phyloP scores from a whole-genome alignment of 1,140 invertebrate genomes.

The Nasonia vitripennis region DNA sequence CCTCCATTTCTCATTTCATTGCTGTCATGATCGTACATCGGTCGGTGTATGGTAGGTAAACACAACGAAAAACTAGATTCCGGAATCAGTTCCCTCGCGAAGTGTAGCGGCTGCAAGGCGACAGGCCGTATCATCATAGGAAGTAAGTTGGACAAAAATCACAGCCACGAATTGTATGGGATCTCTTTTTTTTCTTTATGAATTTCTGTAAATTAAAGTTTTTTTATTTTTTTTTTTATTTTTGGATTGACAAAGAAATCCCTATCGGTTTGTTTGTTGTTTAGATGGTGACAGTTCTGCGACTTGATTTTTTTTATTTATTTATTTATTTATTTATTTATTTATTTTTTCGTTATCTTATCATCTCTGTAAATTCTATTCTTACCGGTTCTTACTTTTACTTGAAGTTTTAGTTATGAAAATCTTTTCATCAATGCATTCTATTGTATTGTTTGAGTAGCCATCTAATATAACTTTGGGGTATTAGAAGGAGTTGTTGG shows the following conservation, averaged over 20 bases:
- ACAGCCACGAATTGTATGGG: conserved; percentile 63
- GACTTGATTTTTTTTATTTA: conserved; percentile 38
- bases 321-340: conserved; percentile 29
- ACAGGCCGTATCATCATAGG: conserved; percentile 72
- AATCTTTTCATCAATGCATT: conserved; percentile 39
- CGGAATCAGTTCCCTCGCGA: conserved; percentile 72
- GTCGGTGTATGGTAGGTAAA: conserved; percentile 72
- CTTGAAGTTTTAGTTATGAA: conserved; percentile 50
- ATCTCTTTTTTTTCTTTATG: conserved; percentile 56
- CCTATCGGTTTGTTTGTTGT: conserved; percentile 59
- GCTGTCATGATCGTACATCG: conserved; percentile 72
- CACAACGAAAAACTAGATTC: conserved; percentile 72
- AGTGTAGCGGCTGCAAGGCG: conserved; percentile 72
- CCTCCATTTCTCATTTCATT: conserved; percentile 69
- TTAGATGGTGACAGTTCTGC: conserved; percentile 67
- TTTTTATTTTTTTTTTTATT: conserved; percentile 32
- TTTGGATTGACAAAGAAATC: conserved; percentile 53
- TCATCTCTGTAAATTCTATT: conserved; percentile 45
- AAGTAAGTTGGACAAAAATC: conserved; percentile 71
- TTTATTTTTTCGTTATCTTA: not conserved
- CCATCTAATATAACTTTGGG: conserved; percentile 50
- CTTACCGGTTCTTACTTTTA: conserved; percentile 55
- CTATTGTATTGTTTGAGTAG: conserved; percentile 53
- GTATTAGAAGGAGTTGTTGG: conserved; percentile 42
- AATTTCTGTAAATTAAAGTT: conserved; percentile 51